Percentiles rank a stretch among this genome's conserved stretches.
phyloP scores from a whole-genome alignment of 2,113 vertebrate genomes.

The Xenus cinereus region DNA sequence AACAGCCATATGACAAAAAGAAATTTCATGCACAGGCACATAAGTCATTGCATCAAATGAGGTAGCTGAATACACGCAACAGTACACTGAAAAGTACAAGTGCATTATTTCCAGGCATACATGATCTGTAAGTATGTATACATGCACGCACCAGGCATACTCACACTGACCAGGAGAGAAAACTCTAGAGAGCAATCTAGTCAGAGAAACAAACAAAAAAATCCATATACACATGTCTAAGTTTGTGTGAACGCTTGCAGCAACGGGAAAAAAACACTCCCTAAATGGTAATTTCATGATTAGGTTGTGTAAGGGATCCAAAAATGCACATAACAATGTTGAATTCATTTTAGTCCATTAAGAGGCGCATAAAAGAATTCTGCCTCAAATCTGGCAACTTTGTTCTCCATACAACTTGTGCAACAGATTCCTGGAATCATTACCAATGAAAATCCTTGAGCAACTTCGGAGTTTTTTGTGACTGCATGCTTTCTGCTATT shows the following conservation, averaged over 20 bases:
- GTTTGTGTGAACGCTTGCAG: not conserved
- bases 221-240: not conserved
- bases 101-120: not conserved
- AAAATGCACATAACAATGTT: not conserved
- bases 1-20: not conserved
- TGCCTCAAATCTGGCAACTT: not conserved
- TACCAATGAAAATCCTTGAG: not conserved
- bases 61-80: not conserved
- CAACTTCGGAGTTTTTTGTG: not conserved
- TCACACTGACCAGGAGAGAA: not conserved
- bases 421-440: not conserved
- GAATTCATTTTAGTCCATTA: not conserved
- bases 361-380: not conserved
- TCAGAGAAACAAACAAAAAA: constrained; percentile 29
- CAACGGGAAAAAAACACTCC: not conserved
- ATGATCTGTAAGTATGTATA: not conserved
- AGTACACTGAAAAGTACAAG: not conserved
- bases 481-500: not conserved
- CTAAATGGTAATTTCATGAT: not conserved
- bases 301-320: not conserved
- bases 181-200: constrained; percentile 30
- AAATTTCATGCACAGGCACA: constrained; percentile 1
- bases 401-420: not conserved
- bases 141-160: not conserved
- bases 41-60: not conserved